Conservation (phyloP, 2,888 invertebrate species). For the Gastracanthus pulcherrimus region DNA sequence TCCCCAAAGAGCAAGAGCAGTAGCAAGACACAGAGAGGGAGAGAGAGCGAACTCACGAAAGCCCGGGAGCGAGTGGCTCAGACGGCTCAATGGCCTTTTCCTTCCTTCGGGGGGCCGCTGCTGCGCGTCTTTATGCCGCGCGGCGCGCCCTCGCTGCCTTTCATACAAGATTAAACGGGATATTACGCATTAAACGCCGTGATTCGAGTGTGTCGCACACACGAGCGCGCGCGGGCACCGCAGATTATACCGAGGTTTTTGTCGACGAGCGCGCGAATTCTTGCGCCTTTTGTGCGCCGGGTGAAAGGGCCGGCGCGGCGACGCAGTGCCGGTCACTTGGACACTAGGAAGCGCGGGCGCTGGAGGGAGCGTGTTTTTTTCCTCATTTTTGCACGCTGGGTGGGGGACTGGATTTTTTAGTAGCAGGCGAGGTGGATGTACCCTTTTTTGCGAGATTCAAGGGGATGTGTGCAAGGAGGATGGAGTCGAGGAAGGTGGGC, state of each 20-base stretch:
- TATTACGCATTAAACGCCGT: constrained; percentile 75
- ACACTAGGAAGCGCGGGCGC: no score
- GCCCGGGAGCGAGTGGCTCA: constrained; percentile 37
- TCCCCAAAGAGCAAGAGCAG: neutral
- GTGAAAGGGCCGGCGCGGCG: constrained; percentile 24
- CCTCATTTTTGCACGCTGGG: neutral
- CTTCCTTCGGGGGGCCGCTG: constrained; percentile 18
- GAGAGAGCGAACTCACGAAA: neutral
- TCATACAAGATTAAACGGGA: constrained; percentile 75
- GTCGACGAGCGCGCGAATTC: constrained; percentile 55
- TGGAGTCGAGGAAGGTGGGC: neutral
- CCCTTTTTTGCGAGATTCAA: constrained; percentile 44
- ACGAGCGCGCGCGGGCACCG: neutral
- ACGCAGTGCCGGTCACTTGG: constrained; percentile 42
- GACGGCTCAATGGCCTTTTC: constrained; percentile 53
- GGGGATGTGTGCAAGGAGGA: constrained; percentile 70
- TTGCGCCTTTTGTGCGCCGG: constrained; percentile 51
- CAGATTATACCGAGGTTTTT: constrained; percentile 32
- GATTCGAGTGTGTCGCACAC: constrained; percentile 59
- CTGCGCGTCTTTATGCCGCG: constrained; percentile 69
- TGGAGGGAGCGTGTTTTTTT: no score
- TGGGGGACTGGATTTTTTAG: constrained; percentile 38
- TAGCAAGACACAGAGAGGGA: neutral
- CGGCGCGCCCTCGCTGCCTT: constrained; percentile 66
- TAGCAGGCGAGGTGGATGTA: neutral